Evolutionary conservation across 2,888 invertebrate genomes (phyloP).

Genomic region (Boloria selene): DNA sequence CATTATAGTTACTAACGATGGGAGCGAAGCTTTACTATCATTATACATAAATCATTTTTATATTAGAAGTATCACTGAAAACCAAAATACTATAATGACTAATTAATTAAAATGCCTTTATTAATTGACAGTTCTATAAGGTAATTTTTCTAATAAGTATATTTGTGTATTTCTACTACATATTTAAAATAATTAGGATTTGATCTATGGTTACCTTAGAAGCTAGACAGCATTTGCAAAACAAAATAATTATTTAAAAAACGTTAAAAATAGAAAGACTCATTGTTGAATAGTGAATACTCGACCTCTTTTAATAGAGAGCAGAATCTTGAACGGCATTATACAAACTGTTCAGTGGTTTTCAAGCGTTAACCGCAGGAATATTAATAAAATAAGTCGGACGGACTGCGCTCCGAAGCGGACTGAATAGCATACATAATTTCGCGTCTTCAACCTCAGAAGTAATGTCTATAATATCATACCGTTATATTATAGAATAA

Average conservation of each 20-base stretch:
- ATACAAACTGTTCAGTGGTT: slow-evolving; percentile 26
- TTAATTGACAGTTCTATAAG: too few species aligned
- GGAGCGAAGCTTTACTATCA: too few species aligned
- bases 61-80: too few species aligned
- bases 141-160: too few species aligned
- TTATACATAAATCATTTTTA: too few species aligned
- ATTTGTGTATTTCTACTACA: too few species aligned
- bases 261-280: neutral
- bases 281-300: slow-evolving; percentile 7
- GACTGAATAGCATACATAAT: slow-evolving; percentile 49
- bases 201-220: too few species aligned
- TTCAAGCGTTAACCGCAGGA: slow-evolving; percentile 43
- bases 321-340: slow-evolving; percentile 22
- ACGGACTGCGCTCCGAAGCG: slow-evolving; percentile 37
- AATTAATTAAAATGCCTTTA: too few species aligned
- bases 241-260: neutral
- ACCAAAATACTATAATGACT: too few species aligned
- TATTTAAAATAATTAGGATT: too few species aligned
- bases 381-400: slow-evolving; percentile 48
- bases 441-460: slow-evolving; percentile 45
- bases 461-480: slow-evolving; percentile 48
- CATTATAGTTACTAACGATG: too few species aligned
- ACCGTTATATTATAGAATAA: slow-evolving; percentile 23
- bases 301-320: slow-evolving; percentile 26
- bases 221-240: too few species aligned